Evolutionary conservation across 2,113 vertebrate species (phyloP).

Genomic region (Clarias magur): DNA sequence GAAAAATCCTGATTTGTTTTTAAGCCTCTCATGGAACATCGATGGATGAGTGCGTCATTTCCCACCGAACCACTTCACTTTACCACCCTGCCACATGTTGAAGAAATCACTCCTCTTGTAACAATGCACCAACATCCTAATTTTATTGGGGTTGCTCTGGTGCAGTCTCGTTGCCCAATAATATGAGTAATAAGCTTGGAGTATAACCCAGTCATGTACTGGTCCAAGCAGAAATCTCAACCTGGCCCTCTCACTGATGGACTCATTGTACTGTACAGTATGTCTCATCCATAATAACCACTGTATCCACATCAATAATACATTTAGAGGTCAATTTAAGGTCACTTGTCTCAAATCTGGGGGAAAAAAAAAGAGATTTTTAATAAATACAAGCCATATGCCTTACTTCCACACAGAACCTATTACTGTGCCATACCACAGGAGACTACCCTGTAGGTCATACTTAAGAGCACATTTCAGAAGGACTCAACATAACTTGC

Average conservation of each 20-base stretch:
- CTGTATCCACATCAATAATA: not conserved
- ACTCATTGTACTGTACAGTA: not conserved
- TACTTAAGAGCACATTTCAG: not conserved
- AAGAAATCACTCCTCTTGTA: not conserved
- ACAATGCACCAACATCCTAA: not conserved
- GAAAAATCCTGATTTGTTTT: not conserved
- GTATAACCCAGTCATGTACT: not conserved
- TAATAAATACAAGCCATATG: not conserved
- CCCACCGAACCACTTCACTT: not conserved
- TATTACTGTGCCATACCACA: not conserved
- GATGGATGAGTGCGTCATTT: not conserved
- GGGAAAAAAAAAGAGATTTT: not conserved
- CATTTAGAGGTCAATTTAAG: not conserved
- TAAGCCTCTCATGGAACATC: not conserved
- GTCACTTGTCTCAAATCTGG: not conserved
- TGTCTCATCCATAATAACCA: not conserved
- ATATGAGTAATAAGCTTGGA: constrained; percentile 15
- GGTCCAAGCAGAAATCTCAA: not conserved
- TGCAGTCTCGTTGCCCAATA: not conserved
- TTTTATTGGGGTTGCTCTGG: not conserved
- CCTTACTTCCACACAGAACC: not conserved
- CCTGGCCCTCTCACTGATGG: not conserved
- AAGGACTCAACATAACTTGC: not conserved
- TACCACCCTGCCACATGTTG: not conserved
- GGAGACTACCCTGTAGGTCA: not conserved